These are phyloP conservation scores for Dicyrtomina minuta DNA, from an alignment of 2,888 invertebrate genomes.

Conservation along the genomic window DNA sequence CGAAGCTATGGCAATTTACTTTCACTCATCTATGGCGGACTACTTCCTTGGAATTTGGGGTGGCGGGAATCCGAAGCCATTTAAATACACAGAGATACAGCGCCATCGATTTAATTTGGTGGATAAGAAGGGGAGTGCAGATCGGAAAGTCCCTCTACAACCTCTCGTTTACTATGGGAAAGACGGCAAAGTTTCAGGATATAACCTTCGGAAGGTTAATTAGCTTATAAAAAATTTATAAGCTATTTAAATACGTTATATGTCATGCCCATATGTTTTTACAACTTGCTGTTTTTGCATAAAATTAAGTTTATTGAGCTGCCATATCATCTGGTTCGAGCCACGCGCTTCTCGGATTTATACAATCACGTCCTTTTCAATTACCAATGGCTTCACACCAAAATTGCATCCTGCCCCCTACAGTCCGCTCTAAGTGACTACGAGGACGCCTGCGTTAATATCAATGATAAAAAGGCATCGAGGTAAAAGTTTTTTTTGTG, in stretches of 20 bases:
- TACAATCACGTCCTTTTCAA: slow-evolving; percentile 92
- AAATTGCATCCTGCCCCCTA: slow-evolving; percentile 89
- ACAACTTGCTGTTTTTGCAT: background rate
- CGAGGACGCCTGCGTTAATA: slow-evolving; percentile 83
- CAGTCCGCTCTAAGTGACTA: slow-evolving; percentile 93
- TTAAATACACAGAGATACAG: slow-evolving; percentile 95
- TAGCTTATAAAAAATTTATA: no score
- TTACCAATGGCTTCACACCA: slow-evolving; percentile 96
- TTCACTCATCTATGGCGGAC: slow-evolving; percentile 96
- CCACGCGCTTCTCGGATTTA: slow-evolving; percentile 84
- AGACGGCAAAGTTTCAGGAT: slow-evolving; percentile 83
- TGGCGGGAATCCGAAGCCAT: slow-evolving; percentile 76
- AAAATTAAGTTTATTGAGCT: slow-evolving; percentile 89
- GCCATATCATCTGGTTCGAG: slow-evolving; percentile 89
- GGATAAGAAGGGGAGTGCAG: slow-evolving; percentile 85
- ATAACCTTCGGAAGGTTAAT: slow-evolving; percentile 94
- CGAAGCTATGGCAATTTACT: slow-evolving; percentile 93
- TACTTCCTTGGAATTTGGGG: slow-evolving; percentile 98
- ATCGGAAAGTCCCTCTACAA: slow-evolving; percentile 91
- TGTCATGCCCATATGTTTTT: background rate
- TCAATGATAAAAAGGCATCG: slow-evolving; percentile 77
- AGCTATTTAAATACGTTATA: background rate
- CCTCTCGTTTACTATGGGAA: slow-evolving; percentile 87
- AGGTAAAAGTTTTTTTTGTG: no score
- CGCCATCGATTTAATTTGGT: slow-evolving; percentile 83